These are phyloP conservation scores for Taxidea taxus DNA, from an alignment of 2,113 vertebrate genomes.

Conservation along the genomic window DNA sequence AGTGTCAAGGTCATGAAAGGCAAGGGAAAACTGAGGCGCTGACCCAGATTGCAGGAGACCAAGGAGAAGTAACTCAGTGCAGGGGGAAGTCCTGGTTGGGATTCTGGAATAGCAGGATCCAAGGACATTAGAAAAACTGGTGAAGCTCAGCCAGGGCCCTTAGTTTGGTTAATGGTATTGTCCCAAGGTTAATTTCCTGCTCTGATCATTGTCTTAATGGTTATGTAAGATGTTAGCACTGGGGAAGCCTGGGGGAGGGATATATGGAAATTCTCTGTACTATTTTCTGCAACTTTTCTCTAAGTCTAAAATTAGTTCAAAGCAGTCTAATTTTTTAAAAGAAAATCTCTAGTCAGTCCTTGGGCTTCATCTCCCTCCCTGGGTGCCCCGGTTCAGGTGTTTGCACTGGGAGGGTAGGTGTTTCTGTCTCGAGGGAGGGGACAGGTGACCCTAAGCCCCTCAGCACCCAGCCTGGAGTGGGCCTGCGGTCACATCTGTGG, in stretches of 20 bases:
- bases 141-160: not conserved
- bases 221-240: conserved; percentile 32
- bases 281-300: conserved; percentile 45
- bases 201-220: not conserved
- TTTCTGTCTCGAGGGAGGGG: not conserved
- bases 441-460: not conserved
- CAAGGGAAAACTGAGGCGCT: not conserved
- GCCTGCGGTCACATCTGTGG: not conserved
- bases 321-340: conserved; percentile 18
- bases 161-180: not conserved
- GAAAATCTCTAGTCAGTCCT: not conserved
- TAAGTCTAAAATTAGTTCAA: conserved; percentile 60
- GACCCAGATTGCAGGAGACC: not conserved
- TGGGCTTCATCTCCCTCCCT: not conserved
- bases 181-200: not conserved
- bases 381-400: not conserved
- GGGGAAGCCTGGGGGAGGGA: not conserved
- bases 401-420: not conserved
- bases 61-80: not conserved
- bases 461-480: rapidly evolving
- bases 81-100: not conserved
- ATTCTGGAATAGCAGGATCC: not conserved
- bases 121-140: not conserved
- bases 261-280: conserved; percentile 49
- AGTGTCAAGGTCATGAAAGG: not conserved